Percentiles rank a stretch among this genome's conserved stretches.
These are phyloP conservation scores for Hirtodrosophila duncani DNA, from an alignment of 2,888 invertebrate species.

Conservation along the genomic window DNA sequence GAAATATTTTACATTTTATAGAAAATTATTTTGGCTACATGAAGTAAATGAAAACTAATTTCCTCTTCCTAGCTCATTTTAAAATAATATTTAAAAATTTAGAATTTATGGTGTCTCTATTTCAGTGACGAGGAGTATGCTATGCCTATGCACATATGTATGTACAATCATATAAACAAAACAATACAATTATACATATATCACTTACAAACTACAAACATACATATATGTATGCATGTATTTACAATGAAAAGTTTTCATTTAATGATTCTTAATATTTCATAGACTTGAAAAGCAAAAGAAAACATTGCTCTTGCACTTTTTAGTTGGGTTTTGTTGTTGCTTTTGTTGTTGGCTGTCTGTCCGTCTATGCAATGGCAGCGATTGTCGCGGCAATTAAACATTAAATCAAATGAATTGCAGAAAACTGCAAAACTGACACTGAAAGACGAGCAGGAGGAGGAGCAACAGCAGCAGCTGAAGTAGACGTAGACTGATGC, in stretches of 20 bases:
- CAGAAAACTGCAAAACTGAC: slow-evolving; percentile 48
- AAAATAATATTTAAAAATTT: too few species aligned
- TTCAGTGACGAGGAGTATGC: too few species aligned
- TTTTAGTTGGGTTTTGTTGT: slow-evolving; percentile 5
- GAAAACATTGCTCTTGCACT: slow-evolving; percentile 19
- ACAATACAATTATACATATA: slow-evolving; percentile 14
- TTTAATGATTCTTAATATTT: slow-evolving; percentile 66
- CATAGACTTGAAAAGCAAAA: too few species aligned
- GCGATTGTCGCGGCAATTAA: slow-evolving; percentile 69
- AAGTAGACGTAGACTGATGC: slow-evolving; percentile 9
- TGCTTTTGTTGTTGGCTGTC: slow-evolving; percentile 13
- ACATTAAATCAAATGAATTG: slow-evolving; percentile 66
- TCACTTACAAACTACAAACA: slow-evolving; percentile 30
- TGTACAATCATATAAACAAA: slow-evolving; percentile 25
- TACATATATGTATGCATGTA: too few species aligned
- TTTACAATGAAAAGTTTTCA: slow-evolving; percentile 57
- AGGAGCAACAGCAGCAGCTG: neutral
- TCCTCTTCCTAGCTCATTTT: too few species aligned
- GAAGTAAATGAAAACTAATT: too few species aligned
- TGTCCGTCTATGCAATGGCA: slow-evolving; percentile 41
- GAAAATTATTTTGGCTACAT: too few species aligned
- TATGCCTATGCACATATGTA: too few species aligned
- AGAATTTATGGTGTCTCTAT: too few species aligned
- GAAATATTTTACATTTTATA: too few species aligned
- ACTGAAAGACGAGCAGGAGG: slow-evolving; percentile 41